These are phyloP conservation scores for Ophion ventricosus DNA, from an alignment of 2,888 invertebrate species.

Conservation along the genomic window DNA sequence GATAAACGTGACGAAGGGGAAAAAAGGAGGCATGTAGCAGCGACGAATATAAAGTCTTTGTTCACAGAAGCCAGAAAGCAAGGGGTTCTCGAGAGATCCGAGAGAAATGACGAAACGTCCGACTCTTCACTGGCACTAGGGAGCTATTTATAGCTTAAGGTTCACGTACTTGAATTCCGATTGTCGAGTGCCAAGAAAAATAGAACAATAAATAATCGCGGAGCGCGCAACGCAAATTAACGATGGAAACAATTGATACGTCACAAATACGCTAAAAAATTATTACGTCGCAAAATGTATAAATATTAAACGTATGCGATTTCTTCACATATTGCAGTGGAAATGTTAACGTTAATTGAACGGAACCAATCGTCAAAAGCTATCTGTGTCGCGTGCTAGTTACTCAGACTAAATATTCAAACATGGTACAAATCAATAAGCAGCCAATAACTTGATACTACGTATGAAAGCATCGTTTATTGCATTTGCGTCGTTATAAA, in stretches of 20 bases:
- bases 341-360: not conserved
- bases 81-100: slow-evolving; percentile 47
- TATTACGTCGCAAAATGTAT: not conserved
- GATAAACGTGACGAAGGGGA: not conserved
- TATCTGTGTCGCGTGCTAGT: not conserved
- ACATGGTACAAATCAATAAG: not conserved
- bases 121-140: slow-evolving; percentile 46
- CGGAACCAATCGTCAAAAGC: not conserved
- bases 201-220: slow-evolving; percentile 64
- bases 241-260: slow-evolving; percentile 33
- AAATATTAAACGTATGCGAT: not conserved
- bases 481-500: not conserved
- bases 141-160: slow-evolving; percentile 66
- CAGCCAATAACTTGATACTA: not conserved
- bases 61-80: slow-evolving; percentile 48
- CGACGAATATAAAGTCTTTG: slow-evolving; percentile 64
- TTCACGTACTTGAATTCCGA: slow-evolving; percentile 69
- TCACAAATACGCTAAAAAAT: not conserved
- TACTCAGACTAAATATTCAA: not conserved
- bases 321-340: not conserved
- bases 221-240: slow-evolving; percentile 18
- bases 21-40: slow-evolving; percentile 16
- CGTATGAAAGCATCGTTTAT: not conserved
- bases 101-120: slow-evolving; percentile 63
- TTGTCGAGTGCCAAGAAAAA: slow-evolving; percentile 72